A percentile compares a stretch with the other conserved stretches of the same genome.
Evolutionary conservation across 2,797 vertebrate species (phyloP).

Genomic region (Rallus crepitans): DNA sequence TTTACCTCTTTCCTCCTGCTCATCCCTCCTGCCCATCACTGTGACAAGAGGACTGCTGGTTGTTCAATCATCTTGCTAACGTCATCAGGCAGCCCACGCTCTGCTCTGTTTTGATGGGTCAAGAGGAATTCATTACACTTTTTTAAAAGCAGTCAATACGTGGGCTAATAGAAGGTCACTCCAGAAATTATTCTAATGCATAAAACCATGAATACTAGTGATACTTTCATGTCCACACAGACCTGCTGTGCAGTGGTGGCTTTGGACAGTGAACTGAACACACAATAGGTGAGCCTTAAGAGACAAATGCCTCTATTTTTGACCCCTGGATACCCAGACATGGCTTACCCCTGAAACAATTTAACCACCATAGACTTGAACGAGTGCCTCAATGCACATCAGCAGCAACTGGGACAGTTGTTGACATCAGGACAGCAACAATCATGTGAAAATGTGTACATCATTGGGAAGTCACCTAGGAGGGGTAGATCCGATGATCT

Average conservation of each 20-base stretch:
- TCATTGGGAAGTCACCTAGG: background rate
- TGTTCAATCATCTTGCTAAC: background rate
- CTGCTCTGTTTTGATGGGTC: background rate
- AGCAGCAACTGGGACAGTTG: background rate
- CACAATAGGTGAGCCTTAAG: background rate
- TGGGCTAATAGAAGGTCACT: background rate
- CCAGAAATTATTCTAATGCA: background rate
- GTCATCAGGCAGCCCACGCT: background rate
- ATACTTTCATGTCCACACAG: background rate
- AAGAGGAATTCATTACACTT: background rate
- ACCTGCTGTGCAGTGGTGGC: background rate
- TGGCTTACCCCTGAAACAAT: background rate
- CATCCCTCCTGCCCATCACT: background rate
- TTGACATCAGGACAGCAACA: background rate
- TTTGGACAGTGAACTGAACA: background rate
- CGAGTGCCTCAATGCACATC: background rate
- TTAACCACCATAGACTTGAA: background rate
- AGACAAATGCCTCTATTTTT: background rate
- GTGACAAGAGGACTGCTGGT: background rate
- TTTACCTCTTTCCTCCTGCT: background rate
- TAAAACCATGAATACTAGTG: background rate
- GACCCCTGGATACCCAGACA: fast-evolving
- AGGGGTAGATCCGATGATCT: too few relatives aligned
- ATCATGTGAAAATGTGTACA: fast-evolving
- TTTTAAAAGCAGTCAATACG: background rate